These are phyloP conservation scores for Cryptus viduatorius DNA, from an alignment of 2,888 invertebrate species.

Conservation along the genomic window DNA sequence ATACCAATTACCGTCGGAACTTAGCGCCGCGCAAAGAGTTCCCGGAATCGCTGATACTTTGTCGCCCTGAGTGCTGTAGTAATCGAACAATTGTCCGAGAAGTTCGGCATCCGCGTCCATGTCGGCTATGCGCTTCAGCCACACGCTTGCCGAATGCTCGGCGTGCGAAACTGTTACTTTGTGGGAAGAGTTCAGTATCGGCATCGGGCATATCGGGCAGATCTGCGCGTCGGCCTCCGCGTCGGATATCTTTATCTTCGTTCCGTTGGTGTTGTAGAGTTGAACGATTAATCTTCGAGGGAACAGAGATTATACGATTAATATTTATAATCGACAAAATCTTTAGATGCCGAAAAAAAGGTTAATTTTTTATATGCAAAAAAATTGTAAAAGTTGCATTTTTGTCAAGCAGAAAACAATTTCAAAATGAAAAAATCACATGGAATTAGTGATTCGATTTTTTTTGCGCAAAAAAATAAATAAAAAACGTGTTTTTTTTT, in stretches of 20 bases:
- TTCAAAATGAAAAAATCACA: not conserved
- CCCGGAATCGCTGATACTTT: constrained; percentile 84
- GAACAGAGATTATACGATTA: constrained; percentile 43
- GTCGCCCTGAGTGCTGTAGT: constrained; percentile 87
- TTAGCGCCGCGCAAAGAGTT: constrained; percentile 88
- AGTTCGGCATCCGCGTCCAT: constrained; percentile 85
- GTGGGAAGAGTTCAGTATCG: constrained; percentile 88
- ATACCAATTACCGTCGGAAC: constrained; percentile 90
- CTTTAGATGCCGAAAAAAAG: too few relatives aligned
- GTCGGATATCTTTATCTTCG: constrained; percentile 71
- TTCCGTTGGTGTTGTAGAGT: constrained; percentile 86
- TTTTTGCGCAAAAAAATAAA: not conserved
- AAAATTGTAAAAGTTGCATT: too few relatives aligned
- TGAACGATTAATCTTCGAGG: constrained; percentile 88
- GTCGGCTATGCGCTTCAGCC: constrained; percentile 87
- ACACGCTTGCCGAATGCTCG: constrained; percentile 87
- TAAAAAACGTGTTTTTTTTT: not conserved
- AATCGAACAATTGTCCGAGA: constrained; percentile 86
- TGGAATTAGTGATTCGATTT: too few relatives aligned
- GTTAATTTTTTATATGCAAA: too few relatives aligned
- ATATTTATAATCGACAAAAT: not conserved
- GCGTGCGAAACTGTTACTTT: constrained; percentile 88
- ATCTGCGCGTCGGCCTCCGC: constrained; percentile 85
- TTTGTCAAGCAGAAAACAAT: not conserved
- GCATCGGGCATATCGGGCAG: constrained; percentile 87